A percentile compares a stretch with the other conserved stretches of the same genome.
Evolutionary conservation across 2,888 invertebrate genomes (phyloP).

Genomic region (Pecten maximus): DNA sequence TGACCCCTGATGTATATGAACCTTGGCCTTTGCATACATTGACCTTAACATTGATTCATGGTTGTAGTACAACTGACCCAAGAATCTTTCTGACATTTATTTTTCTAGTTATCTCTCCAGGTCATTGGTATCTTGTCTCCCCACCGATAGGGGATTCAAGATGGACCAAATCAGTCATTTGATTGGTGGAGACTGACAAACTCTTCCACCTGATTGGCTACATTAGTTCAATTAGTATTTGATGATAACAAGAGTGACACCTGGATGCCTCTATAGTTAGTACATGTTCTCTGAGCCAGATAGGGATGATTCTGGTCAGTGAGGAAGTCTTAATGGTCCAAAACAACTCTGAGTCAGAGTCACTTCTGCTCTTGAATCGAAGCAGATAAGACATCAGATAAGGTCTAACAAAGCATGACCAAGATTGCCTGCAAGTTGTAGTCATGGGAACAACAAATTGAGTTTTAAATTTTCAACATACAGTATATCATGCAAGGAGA

Average conservation of each 20-base stretch:
- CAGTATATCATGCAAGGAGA: background rate
- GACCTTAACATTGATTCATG: background rate
- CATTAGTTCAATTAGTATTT: conserved; percentile 23
- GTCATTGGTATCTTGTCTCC: background rate
- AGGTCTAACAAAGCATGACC: background rate
- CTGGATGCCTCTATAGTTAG: background rate
- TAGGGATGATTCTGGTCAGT: background rate
- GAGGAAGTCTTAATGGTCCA: conserved; percentile 3
- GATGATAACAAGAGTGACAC: background rate
- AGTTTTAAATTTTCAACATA: background rate
- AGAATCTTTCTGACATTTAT: background rate
- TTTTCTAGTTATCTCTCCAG: background rate
- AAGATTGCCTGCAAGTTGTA: background rate
- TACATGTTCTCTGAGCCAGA: conserved; percentile 22
- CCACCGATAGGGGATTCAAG: background rate
- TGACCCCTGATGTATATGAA: background rate
- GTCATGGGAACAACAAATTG: conserved; percentile 25
- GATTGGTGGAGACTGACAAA: conserved; percentile 16
- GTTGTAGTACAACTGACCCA: conserved; percentile 8
- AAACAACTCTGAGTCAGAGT: conserved; percentile 4
- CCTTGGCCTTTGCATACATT: conserved; percentile 17
- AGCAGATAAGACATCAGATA: conserved; percentile 1
- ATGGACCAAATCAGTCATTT: conserved; percentile 5
- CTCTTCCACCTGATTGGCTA: background rate
- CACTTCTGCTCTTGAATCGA: conserved; percentile 14